These are phyloP conservation scores for Rhynchotus rufescens DNA, from an alignment of 2,797 vertebrate species.

Conservation along the genomic window DNA sequence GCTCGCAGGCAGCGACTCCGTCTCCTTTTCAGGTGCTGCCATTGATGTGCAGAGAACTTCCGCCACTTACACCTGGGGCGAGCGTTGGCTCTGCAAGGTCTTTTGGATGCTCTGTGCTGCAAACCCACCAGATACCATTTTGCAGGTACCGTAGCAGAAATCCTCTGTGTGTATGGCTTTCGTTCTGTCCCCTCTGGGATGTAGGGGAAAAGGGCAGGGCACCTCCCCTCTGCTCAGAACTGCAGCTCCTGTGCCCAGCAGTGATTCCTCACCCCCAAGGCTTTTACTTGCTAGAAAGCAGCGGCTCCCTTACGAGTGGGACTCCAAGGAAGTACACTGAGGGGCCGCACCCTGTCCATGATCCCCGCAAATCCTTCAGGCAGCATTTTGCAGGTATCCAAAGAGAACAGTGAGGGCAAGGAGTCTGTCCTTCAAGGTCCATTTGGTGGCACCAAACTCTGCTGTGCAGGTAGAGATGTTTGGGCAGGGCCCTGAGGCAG, in stretches of 20 bases:
- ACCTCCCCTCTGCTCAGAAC: no score
- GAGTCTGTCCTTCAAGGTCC: not conserved
- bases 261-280: no score
- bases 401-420: not conserved
- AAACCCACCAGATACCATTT: no score
- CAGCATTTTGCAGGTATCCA: not conserved
- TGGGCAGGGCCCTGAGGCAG: no score
- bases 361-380: not conserved
- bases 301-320: no score
- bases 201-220: no score
- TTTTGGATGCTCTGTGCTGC: no score
- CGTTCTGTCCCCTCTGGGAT: no score
- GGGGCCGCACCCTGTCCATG: not conserved
- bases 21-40: not conserved
- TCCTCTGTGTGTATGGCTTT: no score
- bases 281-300: no score
- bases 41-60: not conserved
- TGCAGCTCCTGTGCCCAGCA: no score
- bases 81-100: accelerated
- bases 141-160: no score
- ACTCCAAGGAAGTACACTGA: not conserved
- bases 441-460: not conserved
- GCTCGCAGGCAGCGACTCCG: not conserved
- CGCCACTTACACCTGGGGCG: not conserved
- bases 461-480: not conserved